These are phyloP conservation scores for Drosophila neutralis DNA, from an alignment of 2,888 invertebrate genomes.

Conservation along the genomic window DNA sequence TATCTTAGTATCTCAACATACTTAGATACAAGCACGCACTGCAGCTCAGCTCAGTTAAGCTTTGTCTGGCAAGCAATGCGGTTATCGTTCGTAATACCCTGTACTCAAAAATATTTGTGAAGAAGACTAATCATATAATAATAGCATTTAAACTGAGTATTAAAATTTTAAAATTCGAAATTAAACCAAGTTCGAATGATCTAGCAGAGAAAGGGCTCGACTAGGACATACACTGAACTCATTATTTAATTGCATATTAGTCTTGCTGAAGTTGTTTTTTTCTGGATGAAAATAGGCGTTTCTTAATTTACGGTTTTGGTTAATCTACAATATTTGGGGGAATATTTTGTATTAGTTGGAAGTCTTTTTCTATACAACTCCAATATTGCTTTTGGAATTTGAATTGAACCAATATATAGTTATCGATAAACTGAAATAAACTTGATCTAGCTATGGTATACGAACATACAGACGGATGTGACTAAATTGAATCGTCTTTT, in stretches of 20 bases:
- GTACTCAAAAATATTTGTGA: not conserved
- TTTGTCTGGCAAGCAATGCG: slow-evolving; percentile 16
- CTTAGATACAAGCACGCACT: slow-evolving; percentile 37
- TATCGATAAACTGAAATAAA: not conserved
- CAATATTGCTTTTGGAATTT: not conserved
- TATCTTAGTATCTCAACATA: slow-evolving; percentile 41
- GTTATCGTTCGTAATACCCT: slow-evolving; percentile 31
- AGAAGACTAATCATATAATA: not conserved
- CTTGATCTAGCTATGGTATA: too few relatives aligned
- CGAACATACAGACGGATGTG: too few relatives aligned
- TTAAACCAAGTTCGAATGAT: not conserved
- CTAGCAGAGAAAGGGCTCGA: not conserved
- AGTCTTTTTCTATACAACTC: not conserved
- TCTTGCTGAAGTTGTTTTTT: not conserved
- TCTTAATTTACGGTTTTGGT: not conserved
- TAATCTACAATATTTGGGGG: not conserved
- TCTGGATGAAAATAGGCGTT: not conserved
- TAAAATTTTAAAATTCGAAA: not conserved
- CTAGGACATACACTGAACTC: not conserved
- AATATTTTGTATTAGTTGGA: not conserved
- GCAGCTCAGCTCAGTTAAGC: slow-evolving; percentile 9
- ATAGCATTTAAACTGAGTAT: not conserved
- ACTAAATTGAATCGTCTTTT: not conserved
- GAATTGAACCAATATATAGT: not conserved
- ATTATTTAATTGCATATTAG: not conserved